A percentile compares a stretch with the other conserved stretches of the same genome.
Evolutionary conservation across 2,113 vertebrate species (phyloP).

Genomic region (Lamprologus callipterus): DNA sequence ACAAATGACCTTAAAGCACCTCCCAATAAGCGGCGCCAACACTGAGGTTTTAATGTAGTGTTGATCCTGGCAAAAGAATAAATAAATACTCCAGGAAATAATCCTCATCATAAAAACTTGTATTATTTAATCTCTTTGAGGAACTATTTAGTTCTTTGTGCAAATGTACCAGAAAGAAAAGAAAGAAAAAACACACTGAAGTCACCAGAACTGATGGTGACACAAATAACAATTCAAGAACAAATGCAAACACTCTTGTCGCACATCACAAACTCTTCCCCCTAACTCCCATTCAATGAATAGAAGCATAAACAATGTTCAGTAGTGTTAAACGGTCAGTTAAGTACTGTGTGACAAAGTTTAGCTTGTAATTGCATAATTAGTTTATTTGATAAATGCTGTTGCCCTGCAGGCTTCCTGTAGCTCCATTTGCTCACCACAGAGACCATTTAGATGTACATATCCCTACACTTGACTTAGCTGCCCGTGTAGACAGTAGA

Average conservation of each 20-base stretch:
- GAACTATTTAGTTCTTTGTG: neutral
- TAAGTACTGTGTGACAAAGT: neutral
- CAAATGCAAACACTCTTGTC: neutral
- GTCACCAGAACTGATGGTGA: neutral
- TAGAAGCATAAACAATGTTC: neutral
- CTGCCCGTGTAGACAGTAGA: neutral
- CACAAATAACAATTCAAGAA: neutral
- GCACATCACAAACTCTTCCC: neutral
- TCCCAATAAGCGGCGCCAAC: neutral
- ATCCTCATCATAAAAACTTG: neutral
- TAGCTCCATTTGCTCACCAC: neutral
- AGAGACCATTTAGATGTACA: neutral
- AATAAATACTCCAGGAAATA: neutral
- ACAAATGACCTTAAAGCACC: neutral
- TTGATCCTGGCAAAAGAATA: neutral
- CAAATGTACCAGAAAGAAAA: neutral
- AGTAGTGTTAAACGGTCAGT: neutral
- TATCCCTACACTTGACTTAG: neutral
- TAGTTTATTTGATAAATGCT: neutral
- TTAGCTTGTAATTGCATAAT: neutral
- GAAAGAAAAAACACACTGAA: neutral
- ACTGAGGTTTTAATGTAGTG: neutral
- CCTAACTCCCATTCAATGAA: rapidly evolving
- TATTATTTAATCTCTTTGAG: neutral
- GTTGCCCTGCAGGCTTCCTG: neutral